Evolutionary conservation across 2,113 vertebrate genomes (phyloP).

Genomic region (Leucoraja erinaceus): DNA sequence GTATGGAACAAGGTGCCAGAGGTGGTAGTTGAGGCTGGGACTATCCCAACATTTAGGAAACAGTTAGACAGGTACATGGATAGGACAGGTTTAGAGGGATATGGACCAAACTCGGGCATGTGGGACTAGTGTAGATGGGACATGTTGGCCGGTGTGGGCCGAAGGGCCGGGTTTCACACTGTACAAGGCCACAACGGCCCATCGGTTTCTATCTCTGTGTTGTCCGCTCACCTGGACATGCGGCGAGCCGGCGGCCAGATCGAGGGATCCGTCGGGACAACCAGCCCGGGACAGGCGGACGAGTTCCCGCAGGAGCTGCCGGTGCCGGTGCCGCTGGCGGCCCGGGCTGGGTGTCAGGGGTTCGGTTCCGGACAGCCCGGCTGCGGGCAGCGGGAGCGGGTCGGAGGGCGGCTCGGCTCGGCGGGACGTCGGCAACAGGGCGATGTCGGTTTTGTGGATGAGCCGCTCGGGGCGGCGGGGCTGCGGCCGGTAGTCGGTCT

Average conservation of each 20-base stretch:
- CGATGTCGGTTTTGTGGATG: slow-evolving; percentile 86
- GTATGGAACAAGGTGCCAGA: too few species aligned
- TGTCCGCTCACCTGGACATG: slow-evolving; percentile 76
- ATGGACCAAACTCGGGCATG: too few species aligned
- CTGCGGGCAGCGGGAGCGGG: neutral
- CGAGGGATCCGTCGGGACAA: slow-evolving; percentile 69
- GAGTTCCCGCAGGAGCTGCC: slow-evolving; percentile 75
- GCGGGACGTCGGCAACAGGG: slow-evolving; percentile 57
- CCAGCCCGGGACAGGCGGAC: slow-evolving; percentile 87
- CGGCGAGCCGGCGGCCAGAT: slow-evolving; percentile 73
- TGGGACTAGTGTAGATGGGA: too few species aligned
- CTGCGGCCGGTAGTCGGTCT: slow-evolving; percentile 74
- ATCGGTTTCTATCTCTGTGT: too few species aligned
- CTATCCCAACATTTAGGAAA: too few species aligned
- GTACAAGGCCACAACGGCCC: too few species aligned
- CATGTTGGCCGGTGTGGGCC: too few species aligned
- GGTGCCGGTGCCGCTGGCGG: slow-evolving; percentile 52
- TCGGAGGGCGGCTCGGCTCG: slow-evolving; percentile 47
- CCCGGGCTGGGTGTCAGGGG: too few species aligned
- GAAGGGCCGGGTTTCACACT: too few species aligned
- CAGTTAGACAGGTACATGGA: too few species aligned
- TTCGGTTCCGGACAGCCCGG: neutral
- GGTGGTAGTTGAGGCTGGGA: too few species aligned
- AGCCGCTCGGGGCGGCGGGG: slow-evolving; percentile 81
- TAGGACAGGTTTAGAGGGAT: too few species aligned